Base-by-base conservation (phyloP, 2,113 vertebrate genomes). In the Cepphus grylle region DNA sequence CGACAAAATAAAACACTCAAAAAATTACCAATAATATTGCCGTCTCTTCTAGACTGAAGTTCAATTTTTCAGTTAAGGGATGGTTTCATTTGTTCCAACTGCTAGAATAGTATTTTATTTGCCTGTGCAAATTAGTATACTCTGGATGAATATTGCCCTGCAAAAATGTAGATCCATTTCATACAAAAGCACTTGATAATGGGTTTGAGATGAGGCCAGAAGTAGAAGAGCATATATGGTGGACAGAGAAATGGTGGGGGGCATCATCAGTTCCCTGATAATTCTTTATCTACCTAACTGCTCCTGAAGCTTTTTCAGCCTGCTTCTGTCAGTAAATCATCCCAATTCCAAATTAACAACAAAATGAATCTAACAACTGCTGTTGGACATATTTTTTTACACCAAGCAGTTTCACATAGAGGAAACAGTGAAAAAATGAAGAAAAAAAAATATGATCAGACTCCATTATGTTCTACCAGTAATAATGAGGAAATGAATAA, bases 181-280 rank as follows among this genome's bases (percentile, higher is more conserved):
- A 55, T 52, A 52, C 27, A 30, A 47, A 61, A 73, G 4, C 3
- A 17, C 3, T 12, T 47, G 29, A 63, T 97, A 87, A 87, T 43
- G 9, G 9, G 36, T 22, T 86, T 71, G 4, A 58, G 8, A 65
- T 76, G 11, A 66, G 9, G 5, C 7, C 9, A 34, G 49, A 58
- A 65, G 4, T 10, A 61, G 34, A 89, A 43, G 11, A 71, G 8
- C 5, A 45, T 59, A 19, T 26, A 73, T 27, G 29, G 6, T 65
- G 29, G 15, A 74, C 40, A 78, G 14, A 36, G 4, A 65, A 2
- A 5, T 9, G 11, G 4, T 5, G 8, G 2, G 5, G 0, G 0
- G 6, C 2, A 9, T 7, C 2, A 9, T 7, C n/a, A 61, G 7
- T 38, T 56, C 8, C 30, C 29, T 38, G 21, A 8, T 76, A 83